Base-by-base conservation (phyloP, 1,140 invertebrate genomes). In the Platyscapa corneri region DNA sequence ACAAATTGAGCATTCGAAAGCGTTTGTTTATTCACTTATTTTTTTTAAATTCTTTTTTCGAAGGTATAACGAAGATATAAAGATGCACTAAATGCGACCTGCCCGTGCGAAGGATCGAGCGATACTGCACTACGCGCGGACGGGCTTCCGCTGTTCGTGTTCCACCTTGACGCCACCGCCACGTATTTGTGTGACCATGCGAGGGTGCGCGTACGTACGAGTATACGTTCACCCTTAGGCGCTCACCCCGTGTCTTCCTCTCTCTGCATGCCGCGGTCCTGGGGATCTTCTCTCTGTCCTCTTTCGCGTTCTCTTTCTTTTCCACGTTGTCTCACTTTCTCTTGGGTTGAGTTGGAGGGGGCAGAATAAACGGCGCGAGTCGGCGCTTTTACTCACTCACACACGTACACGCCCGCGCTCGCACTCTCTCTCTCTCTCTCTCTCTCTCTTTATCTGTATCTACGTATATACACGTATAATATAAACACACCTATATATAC, bases 91-190 rank as follows among this genome's bases (percentile, higher is more conserved):
- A 1, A 16, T 5, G 23, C 64, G 49, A 46, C 67, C 56, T 46
- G 37, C 34, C 80, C 60, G 34, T 86, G 86, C 88, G 87, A 91
- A 91, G 90, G 90, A 90, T 90, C 90, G 90, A 91, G 89, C 89
- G 89, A 91, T 86, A 92, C 91, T 92, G 91, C 90, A 90, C 87
- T 88, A 76, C 67, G 77, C 83, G 87, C 86, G 86, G 89, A 86
- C 67, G 86, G 89, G 87, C 86, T 89, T 88, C 89, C 87, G 88
- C 88, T 88, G 85, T 87, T 88, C 87, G 87, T 88, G 84, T 86
- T 86, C 85, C 37, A 75, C 78, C 84, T 80, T 74, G 65, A 78
- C 86, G 23, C 83, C 82, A 34, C 53, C 82, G 70, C 67, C 34
- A 49, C 70, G 30, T 42, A 67, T 83, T 34, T 30, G 53, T 60